Evolutionary conservation across 2,113 vertebrate genomes (phyloP).

Genomic region (Cavia porcellus): DNA sequence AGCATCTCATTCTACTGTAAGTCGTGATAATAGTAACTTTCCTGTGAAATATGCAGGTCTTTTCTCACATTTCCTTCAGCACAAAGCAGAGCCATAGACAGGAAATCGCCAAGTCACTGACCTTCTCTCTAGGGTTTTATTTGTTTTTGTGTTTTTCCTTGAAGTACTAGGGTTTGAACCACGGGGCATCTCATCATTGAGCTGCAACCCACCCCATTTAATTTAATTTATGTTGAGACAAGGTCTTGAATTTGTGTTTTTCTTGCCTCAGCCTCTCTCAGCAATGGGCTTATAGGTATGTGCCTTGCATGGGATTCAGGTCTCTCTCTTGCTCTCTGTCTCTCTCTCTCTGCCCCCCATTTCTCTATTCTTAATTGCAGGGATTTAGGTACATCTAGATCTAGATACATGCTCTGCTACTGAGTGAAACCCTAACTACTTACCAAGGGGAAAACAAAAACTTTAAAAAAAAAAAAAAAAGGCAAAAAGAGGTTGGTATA

Average conservation of each 20-base stretch:
- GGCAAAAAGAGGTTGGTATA: conserved; percentile 64
- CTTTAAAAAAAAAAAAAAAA: conserved; percentile 59
- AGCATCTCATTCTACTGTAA: conserved; percentile 81
- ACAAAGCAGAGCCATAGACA: conserved; percentile 82
- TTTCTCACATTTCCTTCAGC: conserved; percentile 85
- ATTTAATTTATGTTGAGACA: background rate
- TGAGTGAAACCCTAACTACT: no score
- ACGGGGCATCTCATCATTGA: background rate
- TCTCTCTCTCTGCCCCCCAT: background rate
- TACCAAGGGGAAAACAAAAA: conserved; percentile 78
- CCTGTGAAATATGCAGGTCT: conserved; percentile 84
- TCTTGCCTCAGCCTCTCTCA: background rate
- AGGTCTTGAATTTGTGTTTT: background rate
- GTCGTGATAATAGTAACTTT: conserved; percentile 73
- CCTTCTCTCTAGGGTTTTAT: conserved; percentile 77
- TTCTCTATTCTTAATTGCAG: background rate
- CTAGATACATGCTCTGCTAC: background rate
- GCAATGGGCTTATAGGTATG: background rate
- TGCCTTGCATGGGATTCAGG: background rate
- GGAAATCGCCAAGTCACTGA: conserved; percentile 89
- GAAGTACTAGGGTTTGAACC: background rate
- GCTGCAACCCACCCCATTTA: background rate
- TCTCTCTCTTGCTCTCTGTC: background rate
- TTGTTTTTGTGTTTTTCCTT: background rate
- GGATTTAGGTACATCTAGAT: background rate